Conservation (phyloP, 92 coral and sea anemone species). For the Epizoanthus fatuus region DNA sequence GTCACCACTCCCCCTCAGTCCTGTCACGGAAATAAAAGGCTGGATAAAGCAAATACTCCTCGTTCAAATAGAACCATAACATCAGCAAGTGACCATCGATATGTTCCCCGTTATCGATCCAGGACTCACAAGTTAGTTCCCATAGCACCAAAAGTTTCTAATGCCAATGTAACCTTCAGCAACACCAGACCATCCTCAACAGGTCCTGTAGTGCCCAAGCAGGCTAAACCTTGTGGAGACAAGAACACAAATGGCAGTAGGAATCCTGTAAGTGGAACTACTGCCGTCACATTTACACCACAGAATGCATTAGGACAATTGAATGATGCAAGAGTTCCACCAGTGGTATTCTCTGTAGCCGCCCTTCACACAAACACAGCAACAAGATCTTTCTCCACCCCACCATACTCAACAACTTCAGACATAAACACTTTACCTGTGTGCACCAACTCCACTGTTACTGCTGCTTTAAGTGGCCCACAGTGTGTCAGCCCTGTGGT, state of each 20-base stretch:
- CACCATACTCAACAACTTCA: background rate
- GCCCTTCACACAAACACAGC: background rate
- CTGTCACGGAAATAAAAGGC: background rate
- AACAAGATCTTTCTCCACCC: background rate
- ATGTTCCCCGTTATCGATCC: background rate
- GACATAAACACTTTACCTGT: background rate
- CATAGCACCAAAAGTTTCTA: constrained; percentile 24
- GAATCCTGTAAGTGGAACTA: background rate
- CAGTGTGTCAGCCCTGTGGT: background rate
- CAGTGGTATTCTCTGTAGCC: background rate
- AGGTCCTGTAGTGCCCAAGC: background rate
- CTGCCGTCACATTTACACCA: background rate
- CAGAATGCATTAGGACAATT: constrained; percentile 7
- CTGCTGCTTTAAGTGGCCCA: background rate
- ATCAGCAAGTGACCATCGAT: background rate
- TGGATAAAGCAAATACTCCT: background rate
- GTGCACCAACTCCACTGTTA: background rate
- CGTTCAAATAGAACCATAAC: constrained; percentile 3
- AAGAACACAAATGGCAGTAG: background rate
- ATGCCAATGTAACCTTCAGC: background rate
- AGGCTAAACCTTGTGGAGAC: background rate
- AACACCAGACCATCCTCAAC: background rate
- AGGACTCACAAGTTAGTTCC: constrained; percentile 9
- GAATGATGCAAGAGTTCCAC: background rate
- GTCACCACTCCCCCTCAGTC: background rate